phyloP scores from a whole-genome alignment of 2,113 vertebrate species.

The Dermatemys mawii region DNA sequence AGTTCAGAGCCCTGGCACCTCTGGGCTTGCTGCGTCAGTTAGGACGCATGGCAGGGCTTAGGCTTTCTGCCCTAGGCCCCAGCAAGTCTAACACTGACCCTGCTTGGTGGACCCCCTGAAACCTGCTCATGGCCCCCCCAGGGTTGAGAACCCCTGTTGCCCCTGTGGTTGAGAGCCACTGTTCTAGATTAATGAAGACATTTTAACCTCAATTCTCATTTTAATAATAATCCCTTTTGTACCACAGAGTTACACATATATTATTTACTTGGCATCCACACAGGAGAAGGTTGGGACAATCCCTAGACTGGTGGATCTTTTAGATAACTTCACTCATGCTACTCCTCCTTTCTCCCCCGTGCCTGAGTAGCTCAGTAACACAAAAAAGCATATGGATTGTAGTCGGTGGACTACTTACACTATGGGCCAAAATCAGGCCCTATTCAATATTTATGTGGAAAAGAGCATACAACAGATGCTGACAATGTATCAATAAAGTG shows the following conservation, averaged over 20 bases:
- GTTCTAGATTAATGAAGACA: not conserved
- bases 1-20: too few species aligned
- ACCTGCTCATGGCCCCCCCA: too few species aligned
- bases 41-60: too few species aligned
- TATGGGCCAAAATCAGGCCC: constrained; percentile 32
- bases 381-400: not conserved
- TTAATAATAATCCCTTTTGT: not conserved
- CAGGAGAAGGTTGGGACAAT: not conserved
- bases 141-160: too few species aligned
- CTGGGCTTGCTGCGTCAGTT: too few species aligned
- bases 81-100: too few species aligned
- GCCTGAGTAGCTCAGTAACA: not conserved
- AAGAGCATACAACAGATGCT: constrained; percentile 36
- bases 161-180: too few species aligned
- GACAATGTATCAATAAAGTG: constrained; percentile 32
- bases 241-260: not conserved
- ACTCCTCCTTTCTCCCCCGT: not conserved
- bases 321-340: not conserved
- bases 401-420: constrained; percentile 52
- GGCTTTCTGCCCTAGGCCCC: too few species aligned
- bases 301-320: not conserved
- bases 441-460: constrained; percentile 46
- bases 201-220: not conserved
- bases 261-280: not conserved
- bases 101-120: too few species aligned